Evolutionary conservation across 2,113 vertebrate genomes (phyloP).

Genomic region (Protobothrops mucrosquamatus): DNA sequence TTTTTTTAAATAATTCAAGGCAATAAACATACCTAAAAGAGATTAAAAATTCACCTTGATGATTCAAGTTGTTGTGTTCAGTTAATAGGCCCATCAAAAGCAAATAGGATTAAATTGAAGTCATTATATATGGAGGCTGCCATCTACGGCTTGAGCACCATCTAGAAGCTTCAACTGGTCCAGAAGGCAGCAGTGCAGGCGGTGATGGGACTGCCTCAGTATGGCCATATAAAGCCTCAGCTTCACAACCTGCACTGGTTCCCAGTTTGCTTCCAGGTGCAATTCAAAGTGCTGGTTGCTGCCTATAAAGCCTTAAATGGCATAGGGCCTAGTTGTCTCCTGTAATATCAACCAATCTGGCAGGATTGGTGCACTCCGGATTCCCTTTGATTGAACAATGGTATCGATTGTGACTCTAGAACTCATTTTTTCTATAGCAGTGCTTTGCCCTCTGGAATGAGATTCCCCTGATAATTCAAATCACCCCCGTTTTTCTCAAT

Average conservation of each 20-base stretch:
- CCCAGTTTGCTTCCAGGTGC: background rate
- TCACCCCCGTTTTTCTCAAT: background rate
- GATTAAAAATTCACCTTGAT: background rate
- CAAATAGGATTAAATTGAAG: background rate
- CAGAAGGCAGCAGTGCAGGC: background rate
- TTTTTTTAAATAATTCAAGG: background rate
- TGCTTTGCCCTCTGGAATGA: background rate
- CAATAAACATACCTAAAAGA: background rate
- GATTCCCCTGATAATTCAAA: background rate
- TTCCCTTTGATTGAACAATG: background rate
- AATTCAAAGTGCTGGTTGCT: background rate
- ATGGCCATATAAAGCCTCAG: background rate
- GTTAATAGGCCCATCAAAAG: background rate
- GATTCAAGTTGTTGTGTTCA: background rate
- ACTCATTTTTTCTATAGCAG: background rate
- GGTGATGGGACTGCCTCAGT: background rate
- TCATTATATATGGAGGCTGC: background rate
- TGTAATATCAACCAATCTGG: background rate
- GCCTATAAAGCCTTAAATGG: background rate
- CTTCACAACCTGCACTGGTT: background rate
- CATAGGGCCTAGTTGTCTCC: background rate
- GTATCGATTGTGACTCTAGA: background rate
- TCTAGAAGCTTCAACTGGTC: background rate
- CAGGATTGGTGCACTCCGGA: background rate
- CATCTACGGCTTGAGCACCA: background rate